Evolutionary conservation across 1,140 invertebrate species (phyloP).

Genomic region (Bombus consobrinus): DNA sequence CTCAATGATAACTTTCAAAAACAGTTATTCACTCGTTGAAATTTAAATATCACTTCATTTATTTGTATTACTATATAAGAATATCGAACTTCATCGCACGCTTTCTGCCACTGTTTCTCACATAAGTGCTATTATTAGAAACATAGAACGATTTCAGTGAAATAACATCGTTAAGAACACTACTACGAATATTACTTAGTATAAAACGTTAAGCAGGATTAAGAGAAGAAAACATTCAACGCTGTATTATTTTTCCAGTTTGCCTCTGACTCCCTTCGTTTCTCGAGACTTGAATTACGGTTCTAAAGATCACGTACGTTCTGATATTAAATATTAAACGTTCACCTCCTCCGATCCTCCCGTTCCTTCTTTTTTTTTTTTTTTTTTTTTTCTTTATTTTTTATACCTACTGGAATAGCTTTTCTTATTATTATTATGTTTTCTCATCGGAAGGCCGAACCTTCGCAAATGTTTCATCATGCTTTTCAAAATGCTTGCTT

Average conservation of each 20-base stretch:
- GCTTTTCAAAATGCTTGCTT: neutral
- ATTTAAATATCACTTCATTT: too few species aligned
- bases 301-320: neutral
- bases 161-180: neutral
- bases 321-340: slow-evolving; percentile 16
- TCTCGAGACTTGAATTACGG: neutral
- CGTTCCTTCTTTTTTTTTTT: neutral
- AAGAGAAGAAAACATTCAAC: neutral
- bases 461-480: neutral
- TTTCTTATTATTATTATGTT: neutral
- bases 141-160: too few species aligned
- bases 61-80: too few species aligned
- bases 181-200: neutral
- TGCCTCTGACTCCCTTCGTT: neutral
- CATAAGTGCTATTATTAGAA: too few species aligned
- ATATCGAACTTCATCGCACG: too few species aligned
- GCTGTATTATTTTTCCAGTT: neutral
- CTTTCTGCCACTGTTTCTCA: too few species aligned
- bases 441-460: neutral
- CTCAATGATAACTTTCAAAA: neutral
- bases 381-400: neutral
- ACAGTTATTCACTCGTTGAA: too few species aligned
- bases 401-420: slow-evolving; percentile 6
- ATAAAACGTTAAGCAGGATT: neutral
- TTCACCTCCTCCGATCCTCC: neutral